Evolutionary conservation across 2,888 invertebrate genomes (phyloP), one percentile per base, ranked within the genome.

Genomic region (Zele albiditarsus): DNA sequence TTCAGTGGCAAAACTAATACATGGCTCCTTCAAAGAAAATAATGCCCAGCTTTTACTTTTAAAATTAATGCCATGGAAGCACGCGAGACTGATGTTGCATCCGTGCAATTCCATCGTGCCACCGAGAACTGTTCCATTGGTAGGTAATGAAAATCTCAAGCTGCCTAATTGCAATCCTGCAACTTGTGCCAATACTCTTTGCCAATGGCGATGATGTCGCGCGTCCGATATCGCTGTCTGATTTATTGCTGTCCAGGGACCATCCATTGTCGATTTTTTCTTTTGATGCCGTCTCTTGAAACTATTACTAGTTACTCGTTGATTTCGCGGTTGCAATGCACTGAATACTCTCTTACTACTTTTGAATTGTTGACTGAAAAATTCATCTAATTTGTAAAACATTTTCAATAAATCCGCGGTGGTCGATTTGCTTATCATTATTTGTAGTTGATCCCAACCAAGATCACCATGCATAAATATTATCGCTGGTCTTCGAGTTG

Each of bases 61-160:
- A 89, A 98, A 97, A 90, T 98, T 98, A 87, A 97, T 96, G 46
- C 98, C 98, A 89, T 98, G 98, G 92, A 98, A 98, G 89, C 98
- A 98, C 3, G 98, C 98, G 80, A 98, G 91, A 6, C 98, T 97
- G 75, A 98, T 95, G 89, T 98, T 97, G 78, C 94, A 95, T 53
- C 96, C 95, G 90, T 95, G 94, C 80, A 97, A 90, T 90, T 98
- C 94, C 93, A 98, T 94, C 63, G 96, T 96, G 69, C 97, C 96
- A 33, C 97, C 97, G 0, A 97, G 91, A 16, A 96, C 94, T 28
- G 96, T 95, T 78, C 97, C 93, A 82, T 91, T 92, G 16, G 91
- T 91, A 0, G 95, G 95, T 75, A 94, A 87, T 1, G 94, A 93
- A 46, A 93, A 91, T 60, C 92, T 92, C 86, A 94, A 91, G 31